A percentile compares a stretch with the other conserved stretches of the same genome.
Evolutionary conservation across 2,888 invertebrate genomes (phyloP).

Genomic region (Tiphia femorata): DNA sequence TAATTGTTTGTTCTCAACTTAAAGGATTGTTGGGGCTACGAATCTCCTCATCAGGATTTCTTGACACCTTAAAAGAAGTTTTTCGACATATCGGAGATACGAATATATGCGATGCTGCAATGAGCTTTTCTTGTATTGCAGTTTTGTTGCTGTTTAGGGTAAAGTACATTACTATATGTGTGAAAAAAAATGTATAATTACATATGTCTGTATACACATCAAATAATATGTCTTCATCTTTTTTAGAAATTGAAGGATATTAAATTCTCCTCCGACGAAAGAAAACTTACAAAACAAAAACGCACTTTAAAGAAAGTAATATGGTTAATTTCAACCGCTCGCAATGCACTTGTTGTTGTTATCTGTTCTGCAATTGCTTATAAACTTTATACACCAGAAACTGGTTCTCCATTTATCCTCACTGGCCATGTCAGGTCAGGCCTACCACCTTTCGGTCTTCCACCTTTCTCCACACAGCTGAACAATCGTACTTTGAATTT

Average conservation of each 20-base stretch:
- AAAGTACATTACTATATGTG: no score
- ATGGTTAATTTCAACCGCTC: slow-evolving; percentile 85
- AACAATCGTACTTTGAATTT: slow-evolving; percentile 75
- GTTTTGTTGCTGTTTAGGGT: slow-evolving; percentile 83
- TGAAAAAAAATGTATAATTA: no score
- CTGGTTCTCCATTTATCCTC: slow-evolving; percentile 77
- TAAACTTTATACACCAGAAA: slow-evolving; percentile 70
- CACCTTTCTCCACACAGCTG: slow-evolving; percentile 78
- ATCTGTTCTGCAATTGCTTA: slow-evolving; percentile 79
- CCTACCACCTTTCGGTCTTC: slow-evolving; percentile 77
- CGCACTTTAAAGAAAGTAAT: slow-evolving; percentile 72
- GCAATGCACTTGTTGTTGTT: slow-evolving; percentile 88
- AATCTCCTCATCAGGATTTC: slow-evolving; percentile 80
- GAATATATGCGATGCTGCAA: slow-evolving; percentile 76
- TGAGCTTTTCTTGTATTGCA: slow-evolving; percentile 82
- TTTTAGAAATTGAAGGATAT: slow-evolving; percentile 81
- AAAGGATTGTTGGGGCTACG: slow-evolving; percentile 81
- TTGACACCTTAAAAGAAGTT: slow-evolving; percentile 81
- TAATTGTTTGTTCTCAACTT: slow-evolving; percentile 88
- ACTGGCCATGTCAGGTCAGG: slow-evolving; percentile 84
- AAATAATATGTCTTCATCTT: background rate
- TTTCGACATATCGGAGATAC: slow-evolving; percentile 78
- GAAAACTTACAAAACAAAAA: slow-evolving; percentile 67
- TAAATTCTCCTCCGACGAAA: slow-evolving; percentile 68
- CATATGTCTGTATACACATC: background rate